These are phyloP conservation scores for Rhynchopsitta pachyrhyncha DNA, from an alignment of 2,113 vertebrate species.

Conservation along the genomic window DNA sequence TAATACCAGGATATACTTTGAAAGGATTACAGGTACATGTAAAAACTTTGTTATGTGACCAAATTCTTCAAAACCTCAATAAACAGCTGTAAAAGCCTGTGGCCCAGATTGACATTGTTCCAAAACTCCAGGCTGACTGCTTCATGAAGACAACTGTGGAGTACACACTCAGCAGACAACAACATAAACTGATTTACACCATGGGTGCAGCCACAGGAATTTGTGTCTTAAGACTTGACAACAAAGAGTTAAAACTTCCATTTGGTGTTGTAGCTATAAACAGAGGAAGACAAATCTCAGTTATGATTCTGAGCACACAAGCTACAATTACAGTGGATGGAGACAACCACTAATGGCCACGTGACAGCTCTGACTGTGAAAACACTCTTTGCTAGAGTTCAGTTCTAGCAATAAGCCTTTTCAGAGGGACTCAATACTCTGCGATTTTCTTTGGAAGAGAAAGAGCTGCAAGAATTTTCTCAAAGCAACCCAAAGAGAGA, in stretches of 20 bases:
- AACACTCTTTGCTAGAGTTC: neutral
- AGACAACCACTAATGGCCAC: conserved; percentile 1
- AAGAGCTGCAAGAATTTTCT: neutral
- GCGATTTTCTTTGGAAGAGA: neutral
- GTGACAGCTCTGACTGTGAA: neutral
- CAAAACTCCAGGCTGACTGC: neutral
- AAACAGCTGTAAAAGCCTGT: neutral
- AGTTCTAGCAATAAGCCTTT: neutral
- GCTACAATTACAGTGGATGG: neutral
- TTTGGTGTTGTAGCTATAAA: neutral
- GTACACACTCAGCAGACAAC: neutral
- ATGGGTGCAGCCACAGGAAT: neutral
- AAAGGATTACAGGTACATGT: neutral
- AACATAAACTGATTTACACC: neutral
- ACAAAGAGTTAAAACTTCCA: neutral
- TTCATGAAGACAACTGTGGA: neutral
- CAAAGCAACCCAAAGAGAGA: neutral
- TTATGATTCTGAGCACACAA: conserved; percentile 29
- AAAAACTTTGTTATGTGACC: neutral
- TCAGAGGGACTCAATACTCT: neutral
- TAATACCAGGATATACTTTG: neutral
- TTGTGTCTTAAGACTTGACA: neutral
- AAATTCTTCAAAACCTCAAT: neutral
- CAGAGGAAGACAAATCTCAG: neutral
- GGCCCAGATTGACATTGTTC: neutral